These are phyloP conservation scores for Cavia porcellus DNA, from an alignment of 2,113 vertebrate genomes.

Conservation along the genomic window DNA sequence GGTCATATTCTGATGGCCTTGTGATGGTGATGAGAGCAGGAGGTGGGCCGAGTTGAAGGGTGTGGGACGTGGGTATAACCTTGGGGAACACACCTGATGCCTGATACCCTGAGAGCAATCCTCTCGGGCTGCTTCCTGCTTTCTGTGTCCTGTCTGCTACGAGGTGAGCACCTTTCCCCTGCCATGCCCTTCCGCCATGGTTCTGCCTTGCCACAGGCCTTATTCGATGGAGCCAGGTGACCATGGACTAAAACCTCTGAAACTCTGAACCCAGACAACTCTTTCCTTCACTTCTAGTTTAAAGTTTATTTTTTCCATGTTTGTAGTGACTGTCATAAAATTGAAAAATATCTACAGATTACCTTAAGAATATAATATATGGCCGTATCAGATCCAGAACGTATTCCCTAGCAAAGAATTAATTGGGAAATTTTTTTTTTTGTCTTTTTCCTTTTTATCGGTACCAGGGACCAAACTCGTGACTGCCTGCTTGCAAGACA, in stretches of 20 bases:
- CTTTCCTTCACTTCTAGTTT: background rate
- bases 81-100: background rate
- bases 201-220: background rate
- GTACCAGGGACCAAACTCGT: no score
- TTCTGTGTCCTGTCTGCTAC: background rate
- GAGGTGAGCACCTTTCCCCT: background rate
- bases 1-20: background rate
- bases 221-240: background rate
- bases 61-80: background rate
- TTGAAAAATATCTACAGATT: background rate
- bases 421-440: background rate
- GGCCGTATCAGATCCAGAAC: background rate
- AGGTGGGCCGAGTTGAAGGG: background rate
- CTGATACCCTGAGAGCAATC: background rate
- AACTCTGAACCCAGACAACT: background rate
- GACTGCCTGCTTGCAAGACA: no score
- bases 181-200: background rate
- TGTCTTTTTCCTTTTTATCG: no score
- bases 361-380: background rate
- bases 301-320: background rate
- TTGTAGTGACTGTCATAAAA: background rate
- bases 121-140: background rate
- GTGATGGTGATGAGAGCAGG: background rate
- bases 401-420: background rate
- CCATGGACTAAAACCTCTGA: background rate